These are phyloP conservation scores for Falco concolor DNA, from an alignment of 2,797 vertebrate genomes.

Conservation along the genomic window DNA sequence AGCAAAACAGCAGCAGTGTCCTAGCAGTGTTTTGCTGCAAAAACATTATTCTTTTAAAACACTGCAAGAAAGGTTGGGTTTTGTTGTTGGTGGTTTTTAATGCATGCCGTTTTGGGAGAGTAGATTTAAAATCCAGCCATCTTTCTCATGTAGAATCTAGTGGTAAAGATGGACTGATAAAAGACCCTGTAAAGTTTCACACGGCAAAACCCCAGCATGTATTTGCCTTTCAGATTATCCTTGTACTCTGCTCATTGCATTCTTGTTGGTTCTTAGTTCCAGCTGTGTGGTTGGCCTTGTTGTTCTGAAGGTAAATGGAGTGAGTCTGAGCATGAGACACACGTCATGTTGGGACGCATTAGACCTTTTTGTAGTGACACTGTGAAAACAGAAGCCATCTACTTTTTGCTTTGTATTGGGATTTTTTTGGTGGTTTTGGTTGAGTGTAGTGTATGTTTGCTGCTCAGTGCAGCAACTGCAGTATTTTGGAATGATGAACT, in stretches of 20 bases:
- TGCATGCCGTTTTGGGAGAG: not conserved
- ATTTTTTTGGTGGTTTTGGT: not conserved
- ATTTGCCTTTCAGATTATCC: conserved; percentile 24
- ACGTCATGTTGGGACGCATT: not conserved
- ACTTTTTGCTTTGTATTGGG: not conserved
- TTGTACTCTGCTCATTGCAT: not conserved
- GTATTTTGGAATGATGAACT: not conserved
- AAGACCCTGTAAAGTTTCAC: not conserved
- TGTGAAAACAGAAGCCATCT: not conserved
- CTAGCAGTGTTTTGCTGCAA: not conserved
- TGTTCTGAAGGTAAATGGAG: not conserved
- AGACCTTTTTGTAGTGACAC: not conserved
- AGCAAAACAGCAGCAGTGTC: not conserved
- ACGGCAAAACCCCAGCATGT: not conserved
- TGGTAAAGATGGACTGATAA: not conserved
- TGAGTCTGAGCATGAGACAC: not conserved
- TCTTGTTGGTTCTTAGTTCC: not conserved
- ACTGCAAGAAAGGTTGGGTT: not conserved
- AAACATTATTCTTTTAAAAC: not conserved
- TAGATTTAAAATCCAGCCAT: not conserved
- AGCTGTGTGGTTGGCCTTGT: not conserved
- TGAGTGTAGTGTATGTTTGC: not conserved
- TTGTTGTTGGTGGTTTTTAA: not conserved
- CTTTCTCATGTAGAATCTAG: not conserved
- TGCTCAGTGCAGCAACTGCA: not conserved